phyloP scores from a whole-genome alignment of 2,113 vertebrate genomes.

The Bungarus multicinctus region DNA sequence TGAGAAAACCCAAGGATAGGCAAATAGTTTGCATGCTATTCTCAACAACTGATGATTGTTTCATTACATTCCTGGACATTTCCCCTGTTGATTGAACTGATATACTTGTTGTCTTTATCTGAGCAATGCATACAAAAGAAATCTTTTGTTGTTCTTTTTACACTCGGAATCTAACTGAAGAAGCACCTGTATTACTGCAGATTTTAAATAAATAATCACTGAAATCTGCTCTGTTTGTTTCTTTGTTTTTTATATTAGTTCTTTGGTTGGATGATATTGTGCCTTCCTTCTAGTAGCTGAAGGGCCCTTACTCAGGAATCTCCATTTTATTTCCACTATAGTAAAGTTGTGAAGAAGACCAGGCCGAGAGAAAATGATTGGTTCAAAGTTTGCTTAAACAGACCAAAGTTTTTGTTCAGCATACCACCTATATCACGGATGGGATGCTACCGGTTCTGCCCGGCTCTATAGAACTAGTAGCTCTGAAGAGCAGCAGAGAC shows the following conservation, averaged over 20 bases:
- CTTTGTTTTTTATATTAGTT: not conserved
- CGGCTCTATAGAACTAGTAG: too few species aligned
- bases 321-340: not conserved
- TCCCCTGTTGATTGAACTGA: not conserved
- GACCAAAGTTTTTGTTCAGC: not conserved
- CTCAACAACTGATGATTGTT: not conserved
- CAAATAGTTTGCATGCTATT: not conserved
- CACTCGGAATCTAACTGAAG: not conserved
- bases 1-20: not conserved
- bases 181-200: not conserved
- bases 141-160: not conserved
- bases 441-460: too few species aligned
- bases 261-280: not conserved
- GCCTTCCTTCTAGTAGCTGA: not conserved
- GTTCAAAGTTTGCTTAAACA: not conserved
- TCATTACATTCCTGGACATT: not conserved
- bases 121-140: not conserved
- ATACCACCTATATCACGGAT: not conserved
- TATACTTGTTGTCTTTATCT: not conserved
- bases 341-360: not conserved
- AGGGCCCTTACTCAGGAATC: not conserved
- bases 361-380: not conserved
- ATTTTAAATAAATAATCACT: not conserved
- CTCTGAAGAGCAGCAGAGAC: too few species aligned
- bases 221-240: not conserved